Conservation (phyloP, 1,140 invertebrate genomes). For the Protaetia brevitarsis region DNA sequence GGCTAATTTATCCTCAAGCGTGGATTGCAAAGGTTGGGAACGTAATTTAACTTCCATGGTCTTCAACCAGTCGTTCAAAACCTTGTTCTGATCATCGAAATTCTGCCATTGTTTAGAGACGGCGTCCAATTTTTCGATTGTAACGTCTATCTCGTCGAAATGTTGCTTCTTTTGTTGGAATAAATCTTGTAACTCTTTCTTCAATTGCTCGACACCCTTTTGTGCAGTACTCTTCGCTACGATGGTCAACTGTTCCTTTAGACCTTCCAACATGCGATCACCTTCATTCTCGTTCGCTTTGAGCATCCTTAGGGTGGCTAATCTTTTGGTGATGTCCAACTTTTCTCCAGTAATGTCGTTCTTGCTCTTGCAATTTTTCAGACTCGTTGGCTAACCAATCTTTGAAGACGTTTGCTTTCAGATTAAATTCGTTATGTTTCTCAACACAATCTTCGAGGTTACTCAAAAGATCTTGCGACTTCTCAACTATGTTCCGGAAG, state of each 20-base stretch:
- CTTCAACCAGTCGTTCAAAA: constrained; percentile 81
- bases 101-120: constrained; percentile 80
- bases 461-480: constrained; percentile 80
- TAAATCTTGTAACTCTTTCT: constrained; percentile 70
- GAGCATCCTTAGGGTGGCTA: constrained; percentile 66
- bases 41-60: constrained; percentile 78
- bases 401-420: constrained; percentile 68
- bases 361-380: constrained; percentile 71
- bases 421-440: constrained; percentile 77
- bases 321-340: constrained; percentile 69
- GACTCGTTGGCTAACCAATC: constrained; percentile 77
- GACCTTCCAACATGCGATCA: constrained; percentile 64
- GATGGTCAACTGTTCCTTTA: constrained; percentile 63
- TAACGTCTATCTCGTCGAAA: constrained; percentile 62
- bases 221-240: constrained; percentile 81
- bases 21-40: constrained; percentile 79
- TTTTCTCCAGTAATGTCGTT: constrained; percentile 80
- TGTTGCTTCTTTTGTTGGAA: constrained; percentile 64
- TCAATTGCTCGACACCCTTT: constrained; percentile 69
- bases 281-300: constrained; percentile 71
- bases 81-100: constrained; percentile 78
- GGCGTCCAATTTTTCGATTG: constrained; percentile 67
- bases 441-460: constrained; percentile 83
- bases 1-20: constrained; percentile 74
- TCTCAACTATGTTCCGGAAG: constrained; percentile 83